Base-by-base conservation (phyloP, 2,888 invertebrate genomes). In the Tachystola acroxantha region DNA sequence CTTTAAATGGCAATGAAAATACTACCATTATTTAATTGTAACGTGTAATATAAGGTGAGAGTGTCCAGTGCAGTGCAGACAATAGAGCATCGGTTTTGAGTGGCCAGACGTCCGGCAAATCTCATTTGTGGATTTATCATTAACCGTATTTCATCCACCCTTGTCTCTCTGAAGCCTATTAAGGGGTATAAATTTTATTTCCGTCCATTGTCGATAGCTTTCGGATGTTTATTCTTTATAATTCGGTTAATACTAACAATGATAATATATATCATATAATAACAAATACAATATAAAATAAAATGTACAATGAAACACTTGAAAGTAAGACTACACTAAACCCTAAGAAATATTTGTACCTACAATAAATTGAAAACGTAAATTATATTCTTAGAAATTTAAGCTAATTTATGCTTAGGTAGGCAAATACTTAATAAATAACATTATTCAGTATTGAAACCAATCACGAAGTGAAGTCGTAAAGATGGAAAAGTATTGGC, bases 51-150 rank as follows among this genome's bases (percentile, higher is more conserved):
- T 71, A 84, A 85, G 85, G 85, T 84, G 79, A 82, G 61, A 69
- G 80, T 79, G 75, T 77, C 73, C 74, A 67, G 64, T 77, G n/a
- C n/a, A n/a, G n/a, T n/a, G n/a, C n/a, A n/a, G 73, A 86, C 84
- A 86, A 85, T 81, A 50, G 77, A 50, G 56, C 67, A 70, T 70
- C 68, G 74, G 71, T 74, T 76, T 79, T 68, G 82, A 85, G 85
- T 85, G 79, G 82, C 77, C 84, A 74, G 74, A 68, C 75, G 84
- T 77, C 82, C 81, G 65, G 76, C 80, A 84, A 85, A 86, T 86
- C 86, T 85, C 84, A 85, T 86, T 86, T 85, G 82, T 79, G 84
- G 84, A 84, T 81, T 86, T 86, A 84, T 86, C 84, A 85, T 85
- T 84, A 85, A 82, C 82, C 76, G 78, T 76, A 81, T 85, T 84